Conservation (phyloP, 2,888 invertebrate genomes). For the Lobophora halterata region DNA sequence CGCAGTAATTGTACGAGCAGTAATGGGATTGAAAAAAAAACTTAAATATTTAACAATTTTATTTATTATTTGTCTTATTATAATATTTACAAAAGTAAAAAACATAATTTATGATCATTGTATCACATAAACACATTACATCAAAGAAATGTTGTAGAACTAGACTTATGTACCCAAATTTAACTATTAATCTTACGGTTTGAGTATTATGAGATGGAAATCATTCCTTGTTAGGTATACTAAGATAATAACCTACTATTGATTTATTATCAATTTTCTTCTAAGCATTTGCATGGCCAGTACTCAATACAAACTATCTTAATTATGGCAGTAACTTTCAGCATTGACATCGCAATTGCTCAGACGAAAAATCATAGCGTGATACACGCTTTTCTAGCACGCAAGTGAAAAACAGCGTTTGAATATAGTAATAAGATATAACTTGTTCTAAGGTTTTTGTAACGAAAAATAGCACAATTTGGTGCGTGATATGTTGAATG, state of each 20-base stretch:
- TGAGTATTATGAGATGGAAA: constrained; percentile 16
- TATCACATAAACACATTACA: no score
- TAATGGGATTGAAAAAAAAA: no score
- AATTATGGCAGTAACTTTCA: constrained; percentile 21
- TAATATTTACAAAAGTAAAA: constrained; percentile 71
- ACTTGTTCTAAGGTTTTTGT: no score
- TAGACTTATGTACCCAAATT: constrained; percentile 9
- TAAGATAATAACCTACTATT: no score
- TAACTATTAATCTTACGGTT: constrained; percentile 10
- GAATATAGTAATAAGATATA: no score
- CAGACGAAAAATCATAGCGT: neutral
- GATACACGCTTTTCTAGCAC: no score
- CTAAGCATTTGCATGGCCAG: constrained; percentile 9
- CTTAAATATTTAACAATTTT: constrained; percentile 40
- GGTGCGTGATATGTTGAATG: neutral
- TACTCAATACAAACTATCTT: constrained; percentile 10
- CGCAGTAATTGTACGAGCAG: no score
- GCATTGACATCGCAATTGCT: constrained; percentile 6
- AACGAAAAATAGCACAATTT: no score
- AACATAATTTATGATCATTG: constrained; percentile 35
- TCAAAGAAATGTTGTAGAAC: constrained; percentile 12
- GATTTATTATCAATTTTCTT: no score
- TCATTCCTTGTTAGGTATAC: constrained; percentile 13
- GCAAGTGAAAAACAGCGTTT: no score
- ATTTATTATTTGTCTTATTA: constrained; percentile 52